phyloP scores from a whole-genome alignment of 1,140 invertebrate genomes.

The Nasonia vitripennis region DNA sequence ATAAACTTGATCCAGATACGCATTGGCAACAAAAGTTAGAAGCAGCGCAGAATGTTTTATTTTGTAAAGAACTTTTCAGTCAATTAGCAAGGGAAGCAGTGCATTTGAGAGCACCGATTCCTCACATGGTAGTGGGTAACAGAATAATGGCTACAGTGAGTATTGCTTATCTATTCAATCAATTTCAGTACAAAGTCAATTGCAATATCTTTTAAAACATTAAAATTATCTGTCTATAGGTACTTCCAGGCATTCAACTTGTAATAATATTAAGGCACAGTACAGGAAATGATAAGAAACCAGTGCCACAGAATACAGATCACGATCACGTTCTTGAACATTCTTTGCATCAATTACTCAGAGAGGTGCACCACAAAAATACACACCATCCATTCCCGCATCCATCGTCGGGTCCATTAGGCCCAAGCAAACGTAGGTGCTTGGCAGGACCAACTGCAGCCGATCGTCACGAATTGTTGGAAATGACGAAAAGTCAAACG shows the following conservation, averaged over 20 bases:
- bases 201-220: background rate
- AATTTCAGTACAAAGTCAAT: conserved; percentile 23
- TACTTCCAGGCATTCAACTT: conserved; percentile 93
- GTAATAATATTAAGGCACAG: conserved; percentile 88
- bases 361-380: conserved; percentile 94
- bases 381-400: conserved; percentile 96
- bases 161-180: conserved; percentile 8
- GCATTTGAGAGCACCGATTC: conserved; percentile 92
- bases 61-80: conserved; percentile 97
- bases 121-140: conserved; percentile 97
- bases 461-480: conserved; percentile 88
- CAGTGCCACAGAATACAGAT: conserved; percentile 80
- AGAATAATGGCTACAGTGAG: conserved; percentile 94
- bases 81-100: conserved; percentile 96
- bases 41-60: conserved; percentile 96
- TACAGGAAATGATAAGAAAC: conserved; percentile 80
- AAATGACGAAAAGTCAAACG: conserved; percentile 92
- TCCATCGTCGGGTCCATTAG: conserved; percentile 93
- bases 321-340: conserved; percentile 98
- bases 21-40: conserved; percentile 97
- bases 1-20: conserved; percentile 83
- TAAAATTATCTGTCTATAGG: conserved; percentile 73
- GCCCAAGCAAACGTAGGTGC: conserved; percentile 91
- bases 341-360: conserved; percentile 93
- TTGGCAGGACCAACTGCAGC: conserved; percentile 92